Evolutionary conservation across 2,888 invertebrate genomes (phyloP).

Genomic region (Phorcus lineatus): DNA sequence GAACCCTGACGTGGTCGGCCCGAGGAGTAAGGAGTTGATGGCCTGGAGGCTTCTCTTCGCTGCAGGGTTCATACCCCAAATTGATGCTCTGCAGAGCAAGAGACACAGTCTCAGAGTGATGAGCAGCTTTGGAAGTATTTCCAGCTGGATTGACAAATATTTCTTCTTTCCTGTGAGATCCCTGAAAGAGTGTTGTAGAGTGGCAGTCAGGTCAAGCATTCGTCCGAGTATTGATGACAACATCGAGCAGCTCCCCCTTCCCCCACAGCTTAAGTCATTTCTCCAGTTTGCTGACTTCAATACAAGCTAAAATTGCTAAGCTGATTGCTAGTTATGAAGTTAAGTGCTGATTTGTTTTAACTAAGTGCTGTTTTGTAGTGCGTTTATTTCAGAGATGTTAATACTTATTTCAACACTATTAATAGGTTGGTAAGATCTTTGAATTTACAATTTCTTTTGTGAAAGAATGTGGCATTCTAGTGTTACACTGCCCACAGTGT

Average conservation of each 20-base stretch:
- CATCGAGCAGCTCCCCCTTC: slow-evolving; percentile 56
- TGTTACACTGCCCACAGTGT: too few relatives aligned
- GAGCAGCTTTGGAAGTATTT: slow-evolving; percentile 65
- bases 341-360: too few relatives aligned
- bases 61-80: slow-evolving; percentile 61
- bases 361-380: neutral
- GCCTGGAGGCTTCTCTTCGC: slow-evolving; percentile 65
- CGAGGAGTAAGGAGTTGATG: slow-evolving; percentile 60
- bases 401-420: too few relatives aligned
- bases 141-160: slow-evolving; percentile 61
- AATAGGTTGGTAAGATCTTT: too few relatives aligned
- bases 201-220: slow-evolving; percentile 53
- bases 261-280: slow-evolving; percentile 50
- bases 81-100: slow-evolving; percentile 54
- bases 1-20: slow-evolving; percentile 67
- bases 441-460: too few relatives aligned
- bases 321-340: neutral
- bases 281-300: slow-evolving; percentile 52
- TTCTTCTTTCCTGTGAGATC: slow-evolving; percentile 57
- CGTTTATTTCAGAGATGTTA: too few relatives aligned
- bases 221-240: slow-evolving; percentile 54
- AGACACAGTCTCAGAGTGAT: slow-evolving; percentile 64
- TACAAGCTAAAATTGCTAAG: neutral
- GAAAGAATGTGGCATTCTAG: too few relatives aligned
- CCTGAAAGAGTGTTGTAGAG: slow-evolving; percentile 61